Base-by-base conservation (phyloP, 2,797 vertebrate genomes). In the Tenualosa thibaudeaui region DNA sequence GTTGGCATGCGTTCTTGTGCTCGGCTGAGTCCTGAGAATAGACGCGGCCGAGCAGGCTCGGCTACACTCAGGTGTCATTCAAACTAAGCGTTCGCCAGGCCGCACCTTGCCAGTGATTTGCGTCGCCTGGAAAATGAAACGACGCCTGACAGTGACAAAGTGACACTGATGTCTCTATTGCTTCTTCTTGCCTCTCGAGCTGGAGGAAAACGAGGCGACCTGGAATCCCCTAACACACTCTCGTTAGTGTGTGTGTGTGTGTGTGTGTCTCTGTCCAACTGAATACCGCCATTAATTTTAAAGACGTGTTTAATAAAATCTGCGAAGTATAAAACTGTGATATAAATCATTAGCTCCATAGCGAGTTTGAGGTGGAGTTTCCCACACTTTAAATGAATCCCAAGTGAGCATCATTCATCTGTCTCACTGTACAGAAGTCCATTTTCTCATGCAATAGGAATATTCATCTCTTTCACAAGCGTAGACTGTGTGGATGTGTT, bases 1-100 rank as follows among this genome's bases (percentile, higher is more conserved):
- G 12, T 75, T 31, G 17, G 37, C 31, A 17, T 8, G 37, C 15
- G 17, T 75, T 40, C 13, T 5, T 1, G 17, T 26, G 13, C 31
- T 17, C 13, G 17, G 68, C 65, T 71, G 65, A 71, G 5, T 60
- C 4, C 60, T 68, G 13, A 50, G 82, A 31, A 26, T 65, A 87
- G 89, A 89, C 87, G 17, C 10, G 4, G 49, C 60, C 65, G 84
- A 81, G 82, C 31, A 26, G 5, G 15, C 60, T 6, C 83, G 71
- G 8, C 60, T 51, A 6, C 68, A 65, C 65, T 54, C 81, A 68
- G 40, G 60, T 62, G 58, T 26, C 81, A 51, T 5, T 46, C 62
- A 65, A 9, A 65, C 62, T 31, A 31, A 40, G 13, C 2, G 6
- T 17, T 75, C 68, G 12, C 68, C 13, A 13, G 51, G 51, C 51